Base-by-base conservation (phyloP, 2,113 vertebrate species). In the Sturnus vulgaris region DNA sequence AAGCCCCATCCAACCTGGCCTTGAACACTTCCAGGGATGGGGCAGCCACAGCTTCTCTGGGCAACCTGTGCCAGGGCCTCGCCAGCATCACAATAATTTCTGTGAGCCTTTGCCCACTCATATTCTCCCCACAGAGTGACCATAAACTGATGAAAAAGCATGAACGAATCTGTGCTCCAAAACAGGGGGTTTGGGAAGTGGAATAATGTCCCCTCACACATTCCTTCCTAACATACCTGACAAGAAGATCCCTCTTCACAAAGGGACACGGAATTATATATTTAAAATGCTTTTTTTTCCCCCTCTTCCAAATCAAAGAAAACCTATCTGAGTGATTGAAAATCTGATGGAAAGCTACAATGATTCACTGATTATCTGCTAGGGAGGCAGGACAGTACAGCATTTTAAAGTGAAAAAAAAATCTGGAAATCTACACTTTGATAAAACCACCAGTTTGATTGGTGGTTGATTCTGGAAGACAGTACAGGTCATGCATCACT, bases 131-230 rank as follows among this genome's bases (percentile, higher is more conserved):
- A 53, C 15, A 18, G 6, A 16, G 11, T 52, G 30, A 22, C 5
- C 59, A 19, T 25, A 50, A 65, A 73, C 9, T 42, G 25, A 15
- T 53, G 69, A 21, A 46, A 70, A 84, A 55, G 0, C 9, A 4
- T n/a, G 30, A 80, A n/a, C 4, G 61, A 57, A 86, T 57, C 14
- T 20, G 5, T 52, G 4, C 4, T 19, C 21, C 13, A 11, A 27
- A 39, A 9, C 0, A 78, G 24, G 19, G 13, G 2, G 66, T 40
- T 37, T 37, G 22, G 46, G 22, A 53, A 20, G 14, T 5, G 37
- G 15, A 88, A n/a, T 27, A 24, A 5, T 37, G 4, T 82, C 10
- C 5, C 10, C 2, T 28, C 2, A 0, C 8, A 30, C 6, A 7
- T 2, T 60, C 15, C 28, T 61, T 77, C 37, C 23, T 33, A 22